phyloP scores from a whole-genome alignment of 2,113 vertebrate genomes.

The Hypocryptadius cinnamomeus region DNA sequence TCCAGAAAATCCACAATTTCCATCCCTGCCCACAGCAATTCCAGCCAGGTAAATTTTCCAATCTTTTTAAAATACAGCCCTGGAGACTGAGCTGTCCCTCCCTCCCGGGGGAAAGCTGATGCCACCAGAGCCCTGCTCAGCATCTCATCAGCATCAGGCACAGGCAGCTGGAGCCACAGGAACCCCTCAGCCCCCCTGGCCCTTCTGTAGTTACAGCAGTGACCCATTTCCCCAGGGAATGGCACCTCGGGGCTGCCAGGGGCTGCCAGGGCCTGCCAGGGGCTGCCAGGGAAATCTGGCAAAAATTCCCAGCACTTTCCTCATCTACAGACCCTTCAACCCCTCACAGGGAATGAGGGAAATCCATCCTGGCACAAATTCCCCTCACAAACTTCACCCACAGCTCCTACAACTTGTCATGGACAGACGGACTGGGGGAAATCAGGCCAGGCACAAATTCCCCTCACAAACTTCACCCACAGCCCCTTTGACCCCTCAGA shows the following conservation, averaged over 20 bases:
- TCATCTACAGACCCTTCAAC: rapidly evolving
- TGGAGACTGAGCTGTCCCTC: rapidly evolving
- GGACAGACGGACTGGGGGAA: too few relatives aligned
- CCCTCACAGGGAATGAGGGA: too few relatives aligned
- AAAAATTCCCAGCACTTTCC: rapidly evolving
- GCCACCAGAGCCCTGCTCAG: background rate
- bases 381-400: too few relatives aligned
- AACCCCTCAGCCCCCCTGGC: background rate
- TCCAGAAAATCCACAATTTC: rapidly evolving
- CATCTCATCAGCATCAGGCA: background rate
- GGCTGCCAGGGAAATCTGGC: too few relatives aligned
- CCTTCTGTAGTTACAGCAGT: background rate
- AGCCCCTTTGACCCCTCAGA: too few relatives aligned
- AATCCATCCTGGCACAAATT: too few relatives aligned
- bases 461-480: too few relatives aligned
- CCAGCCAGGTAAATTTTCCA: background rate
- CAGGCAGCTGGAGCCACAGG: background rate
- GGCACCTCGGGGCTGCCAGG: rapidly evolving
- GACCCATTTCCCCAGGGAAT: background rate
- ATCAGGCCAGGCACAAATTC: too few relatives aligned
- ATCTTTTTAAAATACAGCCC: rapidly evolving
- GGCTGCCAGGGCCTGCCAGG: background rate
- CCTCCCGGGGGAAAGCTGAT: background rate
- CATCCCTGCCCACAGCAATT: background rate
- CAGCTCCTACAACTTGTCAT: too few relatives aligned